A percentile compares a stretch with the other conserved stretches of the same genome.
Conservation (phyloP, 2,888 invertebrate genomes). For the Archips xylosteana region DNA sequence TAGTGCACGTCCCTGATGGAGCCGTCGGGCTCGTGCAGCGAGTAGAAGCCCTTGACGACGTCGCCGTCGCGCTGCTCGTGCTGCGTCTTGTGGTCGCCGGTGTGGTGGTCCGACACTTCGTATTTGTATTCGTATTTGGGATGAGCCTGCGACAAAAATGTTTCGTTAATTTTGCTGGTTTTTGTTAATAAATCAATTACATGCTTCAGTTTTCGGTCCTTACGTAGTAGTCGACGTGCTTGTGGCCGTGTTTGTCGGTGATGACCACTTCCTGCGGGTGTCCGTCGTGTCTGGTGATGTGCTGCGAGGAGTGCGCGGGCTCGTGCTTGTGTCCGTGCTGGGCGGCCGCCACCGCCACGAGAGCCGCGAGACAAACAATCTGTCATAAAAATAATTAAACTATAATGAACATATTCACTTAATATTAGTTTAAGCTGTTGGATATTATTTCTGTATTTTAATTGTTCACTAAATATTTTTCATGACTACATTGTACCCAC, state of each 20-base stretch:
- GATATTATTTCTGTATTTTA: too few relatives aligned
- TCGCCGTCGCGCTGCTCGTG: constrained; percentile 82
- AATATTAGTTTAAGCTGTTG: too few relatives aligned
- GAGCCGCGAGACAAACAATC: constrained; percentile 28
- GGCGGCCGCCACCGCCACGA: constrained; percentile 45
- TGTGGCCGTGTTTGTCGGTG: constrained; percentile 55
- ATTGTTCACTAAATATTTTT: too few relatives aligned
- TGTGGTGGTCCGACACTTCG: constrained; percentile 77
- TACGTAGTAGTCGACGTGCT: constrained; percentile 58
- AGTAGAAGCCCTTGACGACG: constrained; percentile 84
- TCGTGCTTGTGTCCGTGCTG: constrained; percentile 43
- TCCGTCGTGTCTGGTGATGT: constrained; percentile 54
- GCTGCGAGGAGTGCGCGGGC: constrained; percentile 57
- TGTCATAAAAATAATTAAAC: neutral
- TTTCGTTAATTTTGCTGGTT: neutral
- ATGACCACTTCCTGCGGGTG: constrained; percentile 59
- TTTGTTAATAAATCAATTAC: too few relatives aligned
- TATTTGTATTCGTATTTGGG: constrained; percentile 68
- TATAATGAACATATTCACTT: too few relatives aligned
- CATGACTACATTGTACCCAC: too few relatives aligned
- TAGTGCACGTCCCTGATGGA: constrained; percentile 66
- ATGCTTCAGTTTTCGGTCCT: constrained; percentile 34
- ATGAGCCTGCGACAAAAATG: neutral
- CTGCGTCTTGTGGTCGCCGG: constrained; percentile 78
- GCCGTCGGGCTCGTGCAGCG: constrained; percentile 80